These are phyloP conservation scores for Nezara viridula DNA, from an alignment of 2,888 invertebrate species.

Conservation along the genomic window DNA sequence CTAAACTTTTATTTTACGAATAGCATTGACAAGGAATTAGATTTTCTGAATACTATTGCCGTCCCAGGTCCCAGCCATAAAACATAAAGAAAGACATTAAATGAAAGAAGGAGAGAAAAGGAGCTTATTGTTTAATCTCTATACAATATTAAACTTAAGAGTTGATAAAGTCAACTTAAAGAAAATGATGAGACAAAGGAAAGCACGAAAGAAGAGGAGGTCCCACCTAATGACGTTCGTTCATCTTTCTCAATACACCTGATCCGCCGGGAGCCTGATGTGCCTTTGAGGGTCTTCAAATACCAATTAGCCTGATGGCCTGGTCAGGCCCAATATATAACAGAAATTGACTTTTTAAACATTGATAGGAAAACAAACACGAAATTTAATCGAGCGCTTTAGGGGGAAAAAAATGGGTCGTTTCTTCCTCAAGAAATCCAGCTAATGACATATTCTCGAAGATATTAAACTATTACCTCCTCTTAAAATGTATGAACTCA, in stretches of 20 bases:
- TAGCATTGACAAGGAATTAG: background rate
- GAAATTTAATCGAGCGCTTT: background rate
- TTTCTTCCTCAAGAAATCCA: no score
- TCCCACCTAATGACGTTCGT: background rate
- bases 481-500: no score
- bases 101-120: background rate
- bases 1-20: background rate
- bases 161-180: background rate
- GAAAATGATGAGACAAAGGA: slow-evolving; percentile 4
- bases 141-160: background rate
- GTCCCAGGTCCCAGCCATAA: background rate
- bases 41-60: background rate
- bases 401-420: background rate
- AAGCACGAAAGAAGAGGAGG: background rate
- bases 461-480: no score
- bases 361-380: background rate
- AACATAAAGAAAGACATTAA: background rate
- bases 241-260: background rate
- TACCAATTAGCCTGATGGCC: slow-evolving; percentile 26
- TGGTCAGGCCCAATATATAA: background rate
- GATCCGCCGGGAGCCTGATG: background rate
- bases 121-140: slow-evolving; percentile 33
- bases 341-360: slow-evolving; percentile 3
- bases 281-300: slow-evolving; percentile 45
- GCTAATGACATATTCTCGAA: no score